Conservation (phyloP, 2,797 vertebrate genomes). For the Parauchenoglanis punctatus region DNA sequence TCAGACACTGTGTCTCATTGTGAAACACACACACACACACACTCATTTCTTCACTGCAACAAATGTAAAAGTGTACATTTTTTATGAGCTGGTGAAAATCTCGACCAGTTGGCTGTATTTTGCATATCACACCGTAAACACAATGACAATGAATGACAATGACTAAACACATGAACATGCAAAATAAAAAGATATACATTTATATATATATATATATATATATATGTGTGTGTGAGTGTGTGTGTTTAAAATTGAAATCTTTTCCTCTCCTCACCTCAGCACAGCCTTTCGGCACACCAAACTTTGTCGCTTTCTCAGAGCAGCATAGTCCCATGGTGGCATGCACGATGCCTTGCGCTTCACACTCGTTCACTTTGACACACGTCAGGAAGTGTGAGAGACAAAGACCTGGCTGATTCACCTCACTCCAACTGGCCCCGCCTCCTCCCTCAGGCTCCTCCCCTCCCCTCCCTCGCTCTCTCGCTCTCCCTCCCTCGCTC, state of each 20-base stretch:
- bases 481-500: neutral
- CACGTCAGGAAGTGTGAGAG: constrained; percentile 53
- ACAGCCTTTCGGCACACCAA: constrained; percentile 48
- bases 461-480: neutral
- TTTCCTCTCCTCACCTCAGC: constrained; percentile 52
- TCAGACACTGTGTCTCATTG: constrained; percentile 27
- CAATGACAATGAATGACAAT: neutral
- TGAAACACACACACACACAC: constrained; percentile 14
- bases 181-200: neutral
- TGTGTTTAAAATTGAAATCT: neutral
- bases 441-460: constrained; percentile 26
- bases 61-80: neutral
- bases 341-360: constrained; percentile 17
- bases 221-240: neutral
- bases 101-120: too few species aligned
- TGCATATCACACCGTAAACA: neutral
- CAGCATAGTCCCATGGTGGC: constrained; percentile 58
- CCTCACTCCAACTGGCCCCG: constrained; percentile 20
- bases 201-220: neutral
- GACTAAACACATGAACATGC: neutral
- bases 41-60: neutral
- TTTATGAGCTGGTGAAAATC: neutral
- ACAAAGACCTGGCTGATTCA: constrained; percentile 56
- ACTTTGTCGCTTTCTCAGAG: constrained; percentile 54
- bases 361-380: constrained; percentile 45